Percentiles rank a stretch among this genome's conserved stretches.
Conservation (phyloP, 2,888 invertebrate species). For the Dorcus hopei region DNA sequence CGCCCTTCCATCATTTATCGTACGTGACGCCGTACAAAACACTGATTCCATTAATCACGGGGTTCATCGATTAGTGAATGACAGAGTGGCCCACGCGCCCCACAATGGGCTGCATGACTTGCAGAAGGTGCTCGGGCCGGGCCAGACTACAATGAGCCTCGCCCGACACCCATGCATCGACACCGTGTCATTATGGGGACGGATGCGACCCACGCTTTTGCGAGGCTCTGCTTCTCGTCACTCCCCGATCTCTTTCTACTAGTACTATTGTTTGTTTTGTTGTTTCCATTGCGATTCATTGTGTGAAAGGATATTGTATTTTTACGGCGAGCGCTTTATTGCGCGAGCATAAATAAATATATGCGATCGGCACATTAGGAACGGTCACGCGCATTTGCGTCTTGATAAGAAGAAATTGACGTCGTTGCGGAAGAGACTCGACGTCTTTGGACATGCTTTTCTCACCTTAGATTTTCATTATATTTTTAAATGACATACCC, state of each 20-base stretch:
- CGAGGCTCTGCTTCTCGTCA: slow-evolving; percentile 1
- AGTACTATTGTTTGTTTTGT: slow-evolving; percentile 17
- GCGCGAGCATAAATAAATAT: too few species aligned
- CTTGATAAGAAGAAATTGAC: too few species aligned
- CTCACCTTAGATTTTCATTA: too few species aligned
- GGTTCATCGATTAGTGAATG: slow-evolving; percentile 36
- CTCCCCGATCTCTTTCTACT: slow-evolving; percentile 5
- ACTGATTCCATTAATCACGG: slow-evolving; percentile 32
- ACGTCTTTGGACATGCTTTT: too few species aligned
- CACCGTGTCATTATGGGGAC: slow-evolving; percentile 36
- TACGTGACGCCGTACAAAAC: slow-evolving; percentile 33
- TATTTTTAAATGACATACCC: too few species aligned
- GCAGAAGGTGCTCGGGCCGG: slow-evolving; percentile 29
- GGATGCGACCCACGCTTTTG: slow-evolving; percentile 26
- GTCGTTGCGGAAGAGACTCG: too few species aligned
- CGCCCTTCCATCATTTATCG: slow-evolving; percentile 26
- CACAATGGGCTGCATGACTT: slow-evolving; percentile 31
- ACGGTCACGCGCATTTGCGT: too few species aligned
- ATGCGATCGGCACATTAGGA: too few species aligned
- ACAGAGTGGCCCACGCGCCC: slow-evolving; percentile 27
- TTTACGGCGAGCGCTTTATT: too few species aligned
- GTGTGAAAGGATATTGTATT: slow-evolving; percentile 2
- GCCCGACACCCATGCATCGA: slow-evolving; percentile 32
- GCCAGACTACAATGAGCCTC: slow-evolving; percentile 35
- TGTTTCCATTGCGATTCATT: slow-evolving; percentile 15